Base-by-base conservation (phyloP, 2,113 vertebrate genomes). In the Haemorhous mexicanus region DNA sequence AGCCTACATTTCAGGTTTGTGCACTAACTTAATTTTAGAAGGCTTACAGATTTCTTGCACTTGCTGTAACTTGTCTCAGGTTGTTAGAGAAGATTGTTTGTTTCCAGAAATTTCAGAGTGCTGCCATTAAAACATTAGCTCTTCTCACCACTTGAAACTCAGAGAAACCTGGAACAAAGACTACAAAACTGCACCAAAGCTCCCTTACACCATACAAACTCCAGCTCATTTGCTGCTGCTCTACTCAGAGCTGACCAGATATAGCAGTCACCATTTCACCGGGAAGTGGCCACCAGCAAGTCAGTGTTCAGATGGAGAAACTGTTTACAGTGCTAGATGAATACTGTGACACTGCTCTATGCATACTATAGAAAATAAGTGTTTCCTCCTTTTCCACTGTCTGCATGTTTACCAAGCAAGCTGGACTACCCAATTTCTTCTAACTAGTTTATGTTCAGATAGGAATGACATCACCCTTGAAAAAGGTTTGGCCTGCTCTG, bases 1-100 rank as follows among this genome's bases (percentile, higher is more conserved):
- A 93, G 94, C 91, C 93, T 87, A 96, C 93, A 69, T 93, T 96
- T 96, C 96, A 96, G 93, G 96, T 97, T 96, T 39, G 88, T 90
- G 90, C 95, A 97, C 83, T 95, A 84, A 72, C 80, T 95, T 94
- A 95, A 94, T 95, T 96, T 92, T 94, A 96, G 92, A 92, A 96
- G 90, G 86, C 95, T 95, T 96, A 96, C 94, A 94, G 88, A 90
- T 95, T 95, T 94, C 52, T 94, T 79, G 32, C 61, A 17, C 96
- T 96, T 96, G 95, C 95, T 95, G 90, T 61, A 90, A 97, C 96
- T 92, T 96, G 96, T 90, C 92, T 95, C 2, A 0, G 73, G 73
- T 61, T 93, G 83, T 88, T 92, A 79, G 37, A 90, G 68, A 96
- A 33, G 85, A 93, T 56, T 95, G 85, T 81, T 96, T 52, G 85